Evolutionary conservation across 2,888 invertebrate species (phyloP), one percentile per base, ranked within the genome.

Genomic region (Athetis lepigone): DNA sequence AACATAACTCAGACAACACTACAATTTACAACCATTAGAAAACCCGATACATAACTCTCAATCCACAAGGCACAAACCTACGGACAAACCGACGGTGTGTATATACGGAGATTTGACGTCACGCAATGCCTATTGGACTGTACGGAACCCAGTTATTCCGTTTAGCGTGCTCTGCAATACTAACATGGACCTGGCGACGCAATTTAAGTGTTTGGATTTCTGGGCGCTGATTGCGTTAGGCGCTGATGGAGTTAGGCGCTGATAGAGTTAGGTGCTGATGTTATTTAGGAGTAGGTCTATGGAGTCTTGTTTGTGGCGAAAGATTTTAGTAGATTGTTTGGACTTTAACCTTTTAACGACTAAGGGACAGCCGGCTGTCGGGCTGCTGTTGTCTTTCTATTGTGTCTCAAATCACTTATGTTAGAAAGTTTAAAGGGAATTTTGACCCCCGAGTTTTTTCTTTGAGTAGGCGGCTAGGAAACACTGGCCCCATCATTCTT

Each of bases 91-190:
- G 21, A 60, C 49, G 55, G 36, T 60, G 33, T 45, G 29, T 13
- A 8, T 33, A 16, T 9, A 40, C 8, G 11, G 11, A 33, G 6
- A 1, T 27, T 21, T 5, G 25, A 8, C 11, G 18, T 47, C 18
- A 11, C 36, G 29, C 23, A 42, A 37, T 56, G 63, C 45, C 63
- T 59, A 68, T 27, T 55, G 60, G 71, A 39, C 58, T 65, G 61
- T 9, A 33, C 37, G 25, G 58, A 79, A 75, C 65, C 58, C 33
- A 47, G 80, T 79, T 79, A 79, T 19, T n/a, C 51, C 55, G 36
- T 72, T 72, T 56, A 72, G 36, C 6, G 56, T 47, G 27, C 36
- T 36, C n/a, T 29, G 27, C 25, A 25, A 47, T 33, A 33, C 58
- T 49, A 67, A 59, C 42, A 27, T 29, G 39, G 70, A 70, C 59